A percentile compares a stretch with the other conserved stretches of the same genome.
phyloP scores from a whole-genome alignment of 2,888 invertebrate species.

The Sarcophaga subvicina region DNA sequence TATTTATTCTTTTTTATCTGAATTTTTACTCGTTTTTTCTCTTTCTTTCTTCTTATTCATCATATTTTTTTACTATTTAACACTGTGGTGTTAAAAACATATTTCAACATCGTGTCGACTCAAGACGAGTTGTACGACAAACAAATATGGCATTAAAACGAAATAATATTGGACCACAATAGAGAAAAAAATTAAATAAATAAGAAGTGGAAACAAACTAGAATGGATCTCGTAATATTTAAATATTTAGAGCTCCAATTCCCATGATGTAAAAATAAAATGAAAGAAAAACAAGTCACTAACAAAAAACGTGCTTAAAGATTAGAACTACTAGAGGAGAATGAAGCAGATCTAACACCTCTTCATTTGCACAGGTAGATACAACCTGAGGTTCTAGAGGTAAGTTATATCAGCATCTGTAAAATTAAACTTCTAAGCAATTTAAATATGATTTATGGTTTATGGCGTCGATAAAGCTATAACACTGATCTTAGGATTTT shows the following conservation, averaged over 20 bases:
- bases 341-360: constrained; percentile 15
- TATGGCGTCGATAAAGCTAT: too few relatives aligned
- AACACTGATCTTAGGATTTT: too few relatives aligned
- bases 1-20: background rate
- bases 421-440: too few relatives aligned
- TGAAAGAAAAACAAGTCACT: background rate
- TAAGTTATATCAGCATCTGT: too few relatives aligned
- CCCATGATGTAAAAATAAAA: constrained; percentile 51
- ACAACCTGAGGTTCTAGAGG: background rate
- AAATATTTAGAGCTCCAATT: constrained; percentile 63
- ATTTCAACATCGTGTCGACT: constrained; percentile 57
- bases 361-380: background rate
- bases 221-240: constrained; percentile 50
- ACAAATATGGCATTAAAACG: constrained; percentile 40
- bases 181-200: background rate
- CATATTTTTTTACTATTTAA: constrained; percentile 54
- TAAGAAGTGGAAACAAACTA: background rate
- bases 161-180: constrained; percentile 42
- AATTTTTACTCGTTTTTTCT: background rate
- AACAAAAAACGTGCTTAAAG: background rate
- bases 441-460: too few relatives aligned
- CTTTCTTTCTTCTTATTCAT: background rate
- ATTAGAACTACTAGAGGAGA: constrained; percentile 1
- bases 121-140: constrained; percentile 28
- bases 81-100: constrained; percentile 65